A percentile compares a stretch with the other conserved stretches of the same genome.
phyloP scores from a whole-genome alignment of 2,797 vertebrate genomes.

The Nannoperca australis region DNA sequence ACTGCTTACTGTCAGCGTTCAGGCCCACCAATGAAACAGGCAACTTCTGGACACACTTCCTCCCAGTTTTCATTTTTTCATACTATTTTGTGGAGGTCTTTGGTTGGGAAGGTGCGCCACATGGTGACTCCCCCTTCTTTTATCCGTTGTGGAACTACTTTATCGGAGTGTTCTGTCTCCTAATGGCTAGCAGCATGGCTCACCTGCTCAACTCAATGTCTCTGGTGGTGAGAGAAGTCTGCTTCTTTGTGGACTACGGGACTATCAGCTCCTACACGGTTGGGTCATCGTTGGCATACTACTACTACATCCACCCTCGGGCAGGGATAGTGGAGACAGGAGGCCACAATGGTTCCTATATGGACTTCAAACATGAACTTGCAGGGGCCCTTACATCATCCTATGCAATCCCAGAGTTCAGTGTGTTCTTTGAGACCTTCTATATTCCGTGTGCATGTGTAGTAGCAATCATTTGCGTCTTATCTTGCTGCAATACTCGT shows the following conservation, averaged over 20 bases:
- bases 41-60: constrained; percentile 91
- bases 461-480: constrained; percentile 84
- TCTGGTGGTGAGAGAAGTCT: constrained; percentile 81
- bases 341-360: constrained; percentile 49
- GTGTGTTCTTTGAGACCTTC: constrained; percentile 79
- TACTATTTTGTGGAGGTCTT: constrained; percentile 85
- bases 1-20: constrained; percentile 87
- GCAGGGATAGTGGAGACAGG: constrained; percentile 67
- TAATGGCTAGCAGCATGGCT: constrained; percentile 85
- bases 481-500: constrained; percentile 88
- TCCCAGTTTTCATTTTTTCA: constrained; percentile 84
- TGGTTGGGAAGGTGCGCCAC: constrained; percentile 71
- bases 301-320: constrained; percentile 82
- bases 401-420: constrained; percentile 42
- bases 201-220: constrained; percentile 89
- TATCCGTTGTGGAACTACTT: constrained; percentile 88
- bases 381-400: not conserved
- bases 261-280: constrained; percentile 84
- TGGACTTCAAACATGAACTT: not conserved
- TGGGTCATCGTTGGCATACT: constrained; percentile 80
- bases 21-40: constrained; percentile 89
- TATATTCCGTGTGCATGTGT: constrained; percentile 86
- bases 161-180: constrained; percentile 82
- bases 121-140: constrained; percentile 76
- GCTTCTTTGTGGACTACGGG: constrained; percentile 88